Conservation (phyloP, 2,113 vertebrate species). For the Seriola dumerili region DNA sequence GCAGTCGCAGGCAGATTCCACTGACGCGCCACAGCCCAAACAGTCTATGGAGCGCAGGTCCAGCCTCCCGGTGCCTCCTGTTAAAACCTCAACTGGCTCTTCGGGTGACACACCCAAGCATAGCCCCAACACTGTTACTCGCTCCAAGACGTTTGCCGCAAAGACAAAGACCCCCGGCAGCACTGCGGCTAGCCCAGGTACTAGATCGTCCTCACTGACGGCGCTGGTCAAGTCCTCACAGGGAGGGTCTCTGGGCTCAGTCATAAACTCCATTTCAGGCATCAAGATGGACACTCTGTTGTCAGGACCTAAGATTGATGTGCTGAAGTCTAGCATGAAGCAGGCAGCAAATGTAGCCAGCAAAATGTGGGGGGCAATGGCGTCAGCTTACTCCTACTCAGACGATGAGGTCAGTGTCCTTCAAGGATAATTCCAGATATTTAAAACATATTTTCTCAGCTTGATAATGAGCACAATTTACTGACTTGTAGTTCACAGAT, state of each 20-base stretch:
- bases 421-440: rapidly evolving
- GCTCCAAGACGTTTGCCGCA: slow-evolving; percentile 91
- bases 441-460: neutral
- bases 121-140: slow-evolving; percentile 86
- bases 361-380: slow-evolving; percentile 94
- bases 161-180: slow-evolving; percentile 81
- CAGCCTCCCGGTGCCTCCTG: slow-evolving; percentile 89
- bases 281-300: slow-evolving; percentile 94
- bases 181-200: slow-evolving; percentile 76
- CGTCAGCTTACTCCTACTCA: slow-evolving; percentile 92
- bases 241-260: slow-evolving; percentile 91
- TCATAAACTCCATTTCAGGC: slow-evolving; percentile 92
- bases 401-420: slow-evolving; percentile 90
- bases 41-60: slow-evolving; percentile 88
- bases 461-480: too few relatives aligned
- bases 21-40: slow-evolving; percentile 44
- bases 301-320: slow-evolving; percentile 95
- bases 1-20: slow-evolving; percentile 59
- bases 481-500: too few relatives aligned
- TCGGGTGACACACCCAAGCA: slow-evolving; percentile 75
- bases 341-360: slow-evolving; percentile 96
- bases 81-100: slow-evolving; percentile 69
- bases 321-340: slow-evolving; percentile 95
- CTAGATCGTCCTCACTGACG: slow-evolving; percentile 87
- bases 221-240: slow-evolving; percentile 90